A percentile compares a stretch with the other conserved stretches of the same genome.
These are phyloP conservation scores for Cranoglanis bouderius DNA, from an alignment of 2,113 vertebrate species.

Conservation along the genomic window DNA sequence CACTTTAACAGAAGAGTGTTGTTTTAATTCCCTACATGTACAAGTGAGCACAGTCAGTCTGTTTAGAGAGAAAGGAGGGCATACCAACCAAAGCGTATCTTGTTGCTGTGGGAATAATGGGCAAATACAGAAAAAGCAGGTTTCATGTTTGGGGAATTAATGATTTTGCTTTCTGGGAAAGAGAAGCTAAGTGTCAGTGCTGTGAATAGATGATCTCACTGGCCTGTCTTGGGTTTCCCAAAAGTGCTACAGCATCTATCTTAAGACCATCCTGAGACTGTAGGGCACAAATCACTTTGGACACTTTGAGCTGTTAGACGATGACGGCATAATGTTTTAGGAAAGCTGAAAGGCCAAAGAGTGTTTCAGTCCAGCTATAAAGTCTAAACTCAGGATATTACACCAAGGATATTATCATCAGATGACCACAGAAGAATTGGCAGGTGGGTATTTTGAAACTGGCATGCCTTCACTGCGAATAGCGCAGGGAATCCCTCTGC, in stretches of 20 bases:
- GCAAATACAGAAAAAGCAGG: constrained; percentile 35
- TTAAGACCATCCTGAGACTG: constrained; percentile 22
- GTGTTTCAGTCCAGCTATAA: not conserved
- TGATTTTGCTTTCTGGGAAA: constrained; percentile 47
- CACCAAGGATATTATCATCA: not conserved
- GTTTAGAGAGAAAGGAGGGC: constrained; percentile 36
- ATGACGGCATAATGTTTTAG: constrained; percentile 2
- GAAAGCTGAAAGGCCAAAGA: not conserved
- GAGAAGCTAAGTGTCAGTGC: constrained; percentile 15
- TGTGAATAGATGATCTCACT: constrained; percentile 38
- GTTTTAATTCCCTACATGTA: constrained; percentile 39
- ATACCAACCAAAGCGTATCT: constrained; percentile 32
- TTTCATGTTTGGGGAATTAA: constrained; percentile 43
- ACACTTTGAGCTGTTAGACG: not conserved
- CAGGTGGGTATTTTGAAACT: not conserved
- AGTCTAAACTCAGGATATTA: not conserved
- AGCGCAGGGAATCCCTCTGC: constrained; percentile 30
- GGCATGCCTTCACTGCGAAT: not conserved
- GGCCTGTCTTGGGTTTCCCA: constrained; percentile 23
- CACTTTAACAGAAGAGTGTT: constrained; percentile 2
- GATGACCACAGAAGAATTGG: not conserved
- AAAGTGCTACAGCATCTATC: constrained; percentile 23
- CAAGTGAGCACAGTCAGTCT: constrained; percentile 1
- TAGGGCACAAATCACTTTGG: not conserved
- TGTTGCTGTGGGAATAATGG: constrained; percentile 42